Evolutionary conservation across 2,888 invertebrate genomes (phyloP), one percentile per base, ranked within the genome.

Genomic region (Trimorus sp.): DNA sequence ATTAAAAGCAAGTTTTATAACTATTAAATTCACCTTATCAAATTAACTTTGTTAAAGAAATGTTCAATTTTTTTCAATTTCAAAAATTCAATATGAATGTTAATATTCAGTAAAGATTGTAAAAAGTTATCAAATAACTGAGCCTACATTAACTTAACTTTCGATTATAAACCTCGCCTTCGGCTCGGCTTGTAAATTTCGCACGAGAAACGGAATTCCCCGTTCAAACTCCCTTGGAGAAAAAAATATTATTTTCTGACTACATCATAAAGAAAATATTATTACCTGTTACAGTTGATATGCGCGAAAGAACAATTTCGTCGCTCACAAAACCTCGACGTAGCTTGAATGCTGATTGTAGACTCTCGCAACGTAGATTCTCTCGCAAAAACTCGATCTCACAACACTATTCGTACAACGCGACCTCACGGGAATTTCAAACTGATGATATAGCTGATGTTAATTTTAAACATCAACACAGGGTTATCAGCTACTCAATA

Each of bases 361-460:
- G 54, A 54, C 54, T 54, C 54, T 54, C 54, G 54, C 54, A 54
- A 54, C 54, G 54, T 54, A 54, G 54, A 54, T 54, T 54, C 54
- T 54, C 54, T 54, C 26, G 54, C 54, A 54, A 54, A 54, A 54
- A 54, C 54, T 54, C 26, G 54, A 54, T 54, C 16, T 54, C 54
- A 54, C 54, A 54, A 15, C 4, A 54, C 54, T 54, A 54, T 16
- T 16, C 54, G 54, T 54, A 54, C 54, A 54, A 54, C 54, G 7
- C 54, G 26, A 54, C 26, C 54, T 54, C 54, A 54, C 54, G 54
- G 54, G 26, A 54, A 54, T 54, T 54, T 54, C 54, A 54, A 54
- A 54, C 54, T 54, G 54, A 54, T 16, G 16, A 26, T 54, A 54
- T 54, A 54, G 54, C 16, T 54, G 54, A 54, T 54, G 54, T 54